phyloP scores from a whole-genome alignment of 2,888 invertebrate species.

The Catocala sponsa region DNA sequence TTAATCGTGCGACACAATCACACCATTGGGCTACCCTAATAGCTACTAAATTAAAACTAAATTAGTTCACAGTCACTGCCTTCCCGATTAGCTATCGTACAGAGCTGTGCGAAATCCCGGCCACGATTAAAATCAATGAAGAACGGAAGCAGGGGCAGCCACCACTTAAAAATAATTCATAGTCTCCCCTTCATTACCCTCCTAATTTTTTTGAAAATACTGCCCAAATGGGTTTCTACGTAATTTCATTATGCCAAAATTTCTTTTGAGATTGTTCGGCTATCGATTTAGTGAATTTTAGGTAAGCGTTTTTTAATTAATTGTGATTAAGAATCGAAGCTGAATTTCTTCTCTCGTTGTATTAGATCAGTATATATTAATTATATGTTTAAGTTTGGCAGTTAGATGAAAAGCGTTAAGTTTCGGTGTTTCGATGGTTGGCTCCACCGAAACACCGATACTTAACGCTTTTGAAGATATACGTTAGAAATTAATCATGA shows the following conservation, averaged over 20 bases:
- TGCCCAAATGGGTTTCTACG: slow-evolving; percentile 60
- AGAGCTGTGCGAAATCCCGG: slow-evolving; percentile 27
- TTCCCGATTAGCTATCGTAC: slow-evolving; percentile 16
- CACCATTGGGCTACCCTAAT: neutral
- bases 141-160: slow-evolving; percentile 52
- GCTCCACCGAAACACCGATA: too few species aligned
- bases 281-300: slow-evolving; percentile 36
- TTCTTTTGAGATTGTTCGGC: slow-evolving; percentile 34
- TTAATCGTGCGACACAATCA: too few species aligned
- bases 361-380: too few species aligned
- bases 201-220: slow-evolving; percentile 69
- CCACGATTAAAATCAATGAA: slow-evolving; percentile 71
- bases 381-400: too few species aligned
- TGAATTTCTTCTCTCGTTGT: neutral
- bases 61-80: slow-evolving; percentile 19
- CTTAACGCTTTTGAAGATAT: too few species aligned
- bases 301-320: slow-evolving; percentile 33
- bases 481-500: too few species aligned
- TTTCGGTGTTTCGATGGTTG: too few species aligned
- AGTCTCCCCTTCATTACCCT: slow-evolving; percentile 66
- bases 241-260: slow-evolving; percentile 55
- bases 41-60: slow-evolving; percentile 21
- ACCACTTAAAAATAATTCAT: slow-evolving; percentile 77
- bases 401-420: too few species aligned
- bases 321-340: slow-evolving; percentile 11